These are phyloP conservation scores for Leptoclinus maculatus DNA, from an alignment of 2,797 vertebrate species.

Conservation along the genomic window DNA sequence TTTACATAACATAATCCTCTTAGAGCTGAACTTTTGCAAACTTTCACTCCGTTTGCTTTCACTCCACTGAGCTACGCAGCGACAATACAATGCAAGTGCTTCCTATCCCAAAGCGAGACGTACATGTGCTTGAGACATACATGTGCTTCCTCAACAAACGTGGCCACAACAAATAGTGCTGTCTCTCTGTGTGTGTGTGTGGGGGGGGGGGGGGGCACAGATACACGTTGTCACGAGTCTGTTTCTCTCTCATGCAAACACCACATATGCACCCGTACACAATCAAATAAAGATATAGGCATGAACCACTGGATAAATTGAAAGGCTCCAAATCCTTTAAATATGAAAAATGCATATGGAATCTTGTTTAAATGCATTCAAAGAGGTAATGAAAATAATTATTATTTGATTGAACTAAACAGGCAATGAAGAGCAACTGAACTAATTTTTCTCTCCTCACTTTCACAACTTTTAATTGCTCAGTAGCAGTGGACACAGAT, in stretches of 20 bases:
- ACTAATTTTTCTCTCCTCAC: not conserved
- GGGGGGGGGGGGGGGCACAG: not conserved
- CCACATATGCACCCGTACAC: not conserved
- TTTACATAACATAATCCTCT: slow-evolving; percentile 48
- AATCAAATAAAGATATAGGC: slow-evolving; percentile 1
- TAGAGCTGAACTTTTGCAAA: slow-evolving; percentile 37
- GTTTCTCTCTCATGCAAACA: not conserved
- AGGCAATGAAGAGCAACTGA: slow-evolving; percentile 1
- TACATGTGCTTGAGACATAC: slow-evolving; percentile 10
- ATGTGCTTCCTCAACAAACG: slow-evolving; percentile 27
- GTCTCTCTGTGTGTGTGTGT: not conserved
- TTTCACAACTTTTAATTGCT: slow-evolving; percentile 14
- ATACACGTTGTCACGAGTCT: slow-evolving; percentile 33
- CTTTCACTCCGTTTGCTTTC: slow-evolving; percentile 21
- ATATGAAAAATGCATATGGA: slow-evolving; percentile 10
- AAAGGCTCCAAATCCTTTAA: slow-evolving; percentile 7
- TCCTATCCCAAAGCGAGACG: slow-evolving; percentile 7
- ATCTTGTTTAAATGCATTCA: slow-evolving; percentile 16
- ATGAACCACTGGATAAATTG: not conserved
- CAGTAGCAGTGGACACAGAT: slow-evolving; percentile 9
- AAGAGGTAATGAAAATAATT: not conserved
- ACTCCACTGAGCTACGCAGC: slow-evolving; percentile 1
- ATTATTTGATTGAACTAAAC: not conserved
- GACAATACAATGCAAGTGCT: slow-evolving; percentile 11
- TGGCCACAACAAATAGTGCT: slow-evolving; percentile 9